Base-by-base conservation (phyloP, 1,140 invertebrate species). In the Planococcus citri region DNA sequence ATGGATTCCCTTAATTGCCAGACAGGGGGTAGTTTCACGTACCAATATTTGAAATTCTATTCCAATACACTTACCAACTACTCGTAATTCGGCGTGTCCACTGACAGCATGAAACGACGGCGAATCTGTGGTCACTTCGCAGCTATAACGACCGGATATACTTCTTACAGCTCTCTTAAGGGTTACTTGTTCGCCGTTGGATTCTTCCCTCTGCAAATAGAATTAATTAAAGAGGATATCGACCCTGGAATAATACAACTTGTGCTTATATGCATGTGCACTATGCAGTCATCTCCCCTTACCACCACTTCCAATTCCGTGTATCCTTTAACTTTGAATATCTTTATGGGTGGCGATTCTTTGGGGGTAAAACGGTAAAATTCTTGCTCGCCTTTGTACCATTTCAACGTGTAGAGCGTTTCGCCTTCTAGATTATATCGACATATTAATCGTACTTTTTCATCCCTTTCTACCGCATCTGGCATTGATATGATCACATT, bases 91-190 rank as follows among this genome's bases (percentile, higher is more conserved):
- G 58, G 67, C 64, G 4, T 71, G 72, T 1, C 69, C 72, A 14
- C 70, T 27, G 0, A 72, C 71, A n/a, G 73, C 74, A 29, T 69
- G 68, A 74, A 91, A 91, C 27, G 84, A 84, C 4, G 88, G 88
- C 3, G 85, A 83, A 75, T 92, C 90, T 8, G 88, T 88, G 0
- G 89, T 90, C 57, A 92, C 89, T 82, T 94, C 90, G 76, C 91
- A 94, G 75, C 85, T 89, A 79, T 91, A 91, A 77, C 86, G 88
- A n/a, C 90, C 91, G 27, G 87, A 85, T 27, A 90, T 79, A 33
- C 82, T 82, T 70, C 90, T 86, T 70, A 86, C 85, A 71, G 91
- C 84, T 70, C 86, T 82, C 70, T 81, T 80, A 58, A 93, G 82
- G 21, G 86, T 81, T 41, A 92, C 88, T 79, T 89, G 83, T 27